These are phyloP conservation scores for Meandrina meandrites DNA, from an alignment of 92 coral and sea anemone genomes.

Conservation along the genomic window DNA sequence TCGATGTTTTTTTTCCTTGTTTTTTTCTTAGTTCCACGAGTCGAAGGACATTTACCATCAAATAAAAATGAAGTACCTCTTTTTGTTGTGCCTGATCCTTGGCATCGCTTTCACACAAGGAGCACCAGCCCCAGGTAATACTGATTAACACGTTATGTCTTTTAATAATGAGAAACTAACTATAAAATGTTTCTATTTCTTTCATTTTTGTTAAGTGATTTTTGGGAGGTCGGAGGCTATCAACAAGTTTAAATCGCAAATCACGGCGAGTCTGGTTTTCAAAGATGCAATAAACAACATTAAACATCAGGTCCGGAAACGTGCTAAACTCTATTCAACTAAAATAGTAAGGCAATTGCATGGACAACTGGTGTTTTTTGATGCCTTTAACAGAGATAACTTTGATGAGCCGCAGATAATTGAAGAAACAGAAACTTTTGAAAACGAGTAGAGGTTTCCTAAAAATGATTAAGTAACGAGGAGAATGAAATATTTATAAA, in stretches of 20 bases:
- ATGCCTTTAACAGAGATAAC: neutral
- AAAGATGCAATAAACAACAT: neutral
- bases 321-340: neutral
- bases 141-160: neutral
- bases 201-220: too few relatives aligned
- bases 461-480: neutral
- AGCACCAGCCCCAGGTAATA: slow-evolving; percentile 61
- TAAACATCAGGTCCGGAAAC: neutral
- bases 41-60: neutral
- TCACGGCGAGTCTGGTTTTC: neutral
- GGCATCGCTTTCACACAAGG: slow-evolving; percentile 61
- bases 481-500: neutral
- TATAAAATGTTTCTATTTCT: neutral
- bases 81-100: slow-evolving; percentile 73
- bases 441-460: neutral
- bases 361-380: neutral
- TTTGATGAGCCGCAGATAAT: too few relatives aligned
- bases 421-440: neutral
- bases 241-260: neutral
- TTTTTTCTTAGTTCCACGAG: slow-evolving; percentile 28
- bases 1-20: neutral
- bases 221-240: neutral
- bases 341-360: neutral
- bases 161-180: neutral
- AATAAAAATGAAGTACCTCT: slow-evolving; percentile 74